Conservation (phyloP, 2,113 vertebrate species). For the Peucedramus taeniatus region DNA sequence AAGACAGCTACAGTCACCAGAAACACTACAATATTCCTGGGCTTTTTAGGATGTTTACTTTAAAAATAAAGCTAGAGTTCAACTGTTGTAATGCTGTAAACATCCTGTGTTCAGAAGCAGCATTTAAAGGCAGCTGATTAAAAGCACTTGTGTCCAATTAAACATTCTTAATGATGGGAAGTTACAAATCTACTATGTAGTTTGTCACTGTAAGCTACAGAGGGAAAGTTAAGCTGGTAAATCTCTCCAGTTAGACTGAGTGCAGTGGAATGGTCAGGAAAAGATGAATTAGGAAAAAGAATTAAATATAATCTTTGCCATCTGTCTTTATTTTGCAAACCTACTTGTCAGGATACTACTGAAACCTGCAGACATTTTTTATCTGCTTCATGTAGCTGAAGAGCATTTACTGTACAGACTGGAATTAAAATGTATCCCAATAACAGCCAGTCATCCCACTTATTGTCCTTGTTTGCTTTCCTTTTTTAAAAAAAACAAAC, state of each 20-base stretch:
- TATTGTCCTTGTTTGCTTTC: neutral
- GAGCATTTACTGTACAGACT: neutral
- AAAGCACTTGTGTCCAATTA: neutral
- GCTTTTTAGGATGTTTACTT: neutral
- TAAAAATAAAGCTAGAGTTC: constrained; percentile 1
- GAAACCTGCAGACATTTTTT: neutral
- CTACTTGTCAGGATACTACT: neutral
- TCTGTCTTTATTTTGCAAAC: constrained; percentile 46
- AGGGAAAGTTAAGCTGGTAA: neutral
- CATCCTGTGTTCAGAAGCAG: neutral
- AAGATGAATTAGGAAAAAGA: constrained; percentile 10
- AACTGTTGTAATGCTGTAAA: neutral
- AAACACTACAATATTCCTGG: neutral
- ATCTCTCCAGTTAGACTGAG: neutral
- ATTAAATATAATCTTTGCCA: constrained; percentile 31
- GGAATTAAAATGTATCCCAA: neutral
- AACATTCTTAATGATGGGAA: constrained; percentile 13
- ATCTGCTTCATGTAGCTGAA: neutral
- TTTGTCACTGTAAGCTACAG: neutral
- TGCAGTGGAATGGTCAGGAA: neutral
- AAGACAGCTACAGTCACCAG: neutral
- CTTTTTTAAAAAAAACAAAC: neutral
- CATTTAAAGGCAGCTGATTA: neutral
- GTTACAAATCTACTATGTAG: neutral
- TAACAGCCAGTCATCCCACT: neutral